Evolutionary conservation across 2,888 invertebrate genomes (phyloP), one percentile per base, ranked within the genome.

Genomic region (Lycia hirtaria): DNA sequence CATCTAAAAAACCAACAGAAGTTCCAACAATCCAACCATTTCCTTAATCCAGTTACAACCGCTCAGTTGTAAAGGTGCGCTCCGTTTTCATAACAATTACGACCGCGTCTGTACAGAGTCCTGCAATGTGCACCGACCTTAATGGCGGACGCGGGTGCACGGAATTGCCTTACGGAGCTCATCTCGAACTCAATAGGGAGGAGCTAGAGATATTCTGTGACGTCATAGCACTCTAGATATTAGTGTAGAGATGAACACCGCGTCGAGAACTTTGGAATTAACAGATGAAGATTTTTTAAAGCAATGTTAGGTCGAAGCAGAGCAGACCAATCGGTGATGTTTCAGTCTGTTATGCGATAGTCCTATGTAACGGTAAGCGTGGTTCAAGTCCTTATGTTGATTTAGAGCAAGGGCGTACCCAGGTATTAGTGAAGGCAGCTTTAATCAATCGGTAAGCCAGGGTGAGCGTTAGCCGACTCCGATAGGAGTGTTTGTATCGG

Each of bases 121-220:
- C 35, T 58, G 57, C 57, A 52, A 24, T 52, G 35, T 41, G 47
- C 57, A 51, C 9, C 9, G 51, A n/a, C 26, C 62, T 43, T 65
- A 67, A 67, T 65, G 65, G 63, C 54, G 43, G 51, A 45, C 56
- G 52, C 67, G 63, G 65, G 55, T 67, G 67, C 54, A 52, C 60
- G 28, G 50, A 67, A 67, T 67, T 57, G 67, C 65, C 63, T 63
- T 65, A 56, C 57, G 38, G 33, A 60, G 60, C 58, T 65, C 65
- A 63, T 67, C 61, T 55, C 45, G 50, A 61, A 62, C 63, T 60
- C 62, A 63, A 65, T 65, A 62, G 61, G 56, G 50, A 51, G 41
- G 40, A 38, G 33, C 38, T 43, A 44, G 38, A 35, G 19, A 44
- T 58, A 48, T 22, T 9, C 43, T 20, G n/a, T 55, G 20, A 19